A percentile compares a stretch with the other conserved stretches of the same genome.
Evolutionary conservation across 2,113 vertebrate genomes (phyloP).

Genomic region (Phainopepla nitens): DNA sequence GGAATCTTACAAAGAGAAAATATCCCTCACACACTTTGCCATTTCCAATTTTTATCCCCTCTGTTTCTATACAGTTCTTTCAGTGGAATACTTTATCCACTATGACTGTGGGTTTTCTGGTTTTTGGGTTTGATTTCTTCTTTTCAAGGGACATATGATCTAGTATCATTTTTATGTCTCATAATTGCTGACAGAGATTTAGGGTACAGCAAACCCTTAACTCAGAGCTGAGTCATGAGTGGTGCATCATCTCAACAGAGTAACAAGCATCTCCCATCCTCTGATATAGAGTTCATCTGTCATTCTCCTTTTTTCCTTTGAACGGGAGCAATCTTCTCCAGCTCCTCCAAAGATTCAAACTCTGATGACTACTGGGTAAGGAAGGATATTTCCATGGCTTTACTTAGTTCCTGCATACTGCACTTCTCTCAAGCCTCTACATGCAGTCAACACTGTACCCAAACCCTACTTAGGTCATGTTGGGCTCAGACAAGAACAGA

Average conservation of each 20-base stretch:
- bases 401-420: neutral
- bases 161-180: neutral
- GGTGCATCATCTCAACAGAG: neutral
- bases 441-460: neutral
- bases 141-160: neutral
- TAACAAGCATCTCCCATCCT: neutral
- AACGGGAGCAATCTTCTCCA: neutral
- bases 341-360: neutral
- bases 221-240: neutral
- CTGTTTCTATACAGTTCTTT: neutral
- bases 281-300: neutral
- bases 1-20: neutral
- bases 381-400: neutral
- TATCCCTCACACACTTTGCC: accelerated
- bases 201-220: neutral
- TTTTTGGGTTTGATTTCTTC: neutral
- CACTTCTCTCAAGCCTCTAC: neutral
- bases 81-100: neutral
- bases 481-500: neutral
- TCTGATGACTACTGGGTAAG: neutral
- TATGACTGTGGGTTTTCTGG: neutral
- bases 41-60: neutral
- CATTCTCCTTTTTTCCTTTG: neutral
- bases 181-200: neutral
- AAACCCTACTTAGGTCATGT: neutral